These are phyloP conservation scores for Apamea crenata DNA, from an alignment of 2,888 invertebrate genomes.

Conservation along the genomic window DNA sequence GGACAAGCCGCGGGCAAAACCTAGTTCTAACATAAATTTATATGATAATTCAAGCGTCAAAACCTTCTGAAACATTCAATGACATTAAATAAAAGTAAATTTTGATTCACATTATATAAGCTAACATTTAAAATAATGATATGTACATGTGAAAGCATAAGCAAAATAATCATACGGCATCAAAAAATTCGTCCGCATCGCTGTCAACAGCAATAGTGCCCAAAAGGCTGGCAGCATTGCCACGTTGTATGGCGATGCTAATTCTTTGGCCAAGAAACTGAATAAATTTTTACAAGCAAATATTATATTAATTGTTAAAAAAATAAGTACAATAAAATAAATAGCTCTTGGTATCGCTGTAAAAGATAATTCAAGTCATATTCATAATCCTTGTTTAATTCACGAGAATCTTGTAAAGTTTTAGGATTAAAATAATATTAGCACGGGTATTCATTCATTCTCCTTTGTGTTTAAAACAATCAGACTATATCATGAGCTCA, in stretches of 20 bases:
- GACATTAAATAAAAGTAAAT: neutral
- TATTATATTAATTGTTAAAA: neutral
- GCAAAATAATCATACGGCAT: too few relatives aligned
- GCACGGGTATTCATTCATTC: neutral
- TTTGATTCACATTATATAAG: too few relatives aligned
- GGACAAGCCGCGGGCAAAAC: neutral
- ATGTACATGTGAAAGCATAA: too few relatives aligned
- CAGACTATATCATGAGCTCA: neutral
- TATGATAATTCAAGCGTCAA: neutral
- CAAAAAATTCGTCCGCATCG: too few relatives aligned
- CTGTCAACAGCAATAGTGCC: too few relatives aligned
- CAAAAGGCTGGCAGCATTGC: too few relatives aligned
- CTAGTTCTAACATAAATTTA: neutral
- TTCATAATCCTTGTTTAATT: neutral
- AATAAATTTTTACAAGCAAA: neutral
- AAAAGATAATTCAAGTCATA: neutral
- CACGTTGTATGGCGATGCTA: too few relatives aligned
- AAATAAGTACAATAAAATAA: neutral
- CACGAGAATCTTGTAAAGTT: neutral
- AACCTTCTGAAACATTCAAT: neutral
- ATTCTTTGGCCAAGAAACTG: too few relatives aligned
- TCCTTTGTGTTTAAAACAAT: neutral
- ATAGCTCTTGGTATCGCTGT: neutral
- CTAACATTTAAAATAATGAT: too few relatives aligned
- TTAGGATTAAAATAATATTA: neutral